phyloP scores from a whole-genome alignment of 2,113 vertebrate genomes.

The Nesoenas mayeri region DNA sequence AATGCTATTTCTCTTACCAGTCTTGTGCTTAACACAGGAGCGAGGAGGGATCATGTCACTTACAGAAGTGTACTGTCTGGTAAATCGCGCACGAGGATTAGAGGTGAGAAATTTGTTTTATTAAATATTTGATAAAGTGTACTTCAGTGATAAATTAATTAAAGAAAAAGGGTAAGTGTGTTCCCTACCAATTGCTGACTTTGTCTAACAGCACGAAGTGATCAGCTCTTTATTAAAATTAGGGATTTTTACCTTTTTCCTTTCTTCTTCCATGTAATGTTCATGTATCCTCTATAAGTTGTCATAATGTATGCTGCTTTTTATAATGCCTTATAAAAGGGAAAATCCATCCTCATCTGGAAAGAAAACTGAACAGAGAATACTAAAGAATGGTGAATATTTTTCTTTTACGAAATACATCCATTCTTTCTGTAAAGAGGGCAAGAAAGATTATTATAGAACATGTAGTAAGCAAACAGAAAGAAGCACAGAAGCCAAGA shows the following conservation, averaged over 20 bases:
- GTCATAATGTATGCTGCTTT: neutral
- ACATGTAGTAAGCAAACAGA: neutral
- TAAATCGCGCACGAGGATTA: slow-evolving; percentile 94
- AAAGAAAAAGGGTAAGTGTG: neutral
- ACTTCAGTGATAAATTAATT: neutral
- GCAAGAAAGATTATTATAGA: neutral
- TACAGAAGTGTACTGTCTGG: slow-evolving; percentile 95
- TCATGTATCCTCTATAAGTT: neutral
- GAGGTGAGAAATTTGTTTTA: slow-evolving; percentile 79
- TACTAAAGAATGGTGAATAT: neutral
- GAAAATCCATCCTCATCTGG: neutral
- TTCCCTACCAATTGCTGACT: neutral
- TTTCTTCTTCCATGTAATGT: neutral
- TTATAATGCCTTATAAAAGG: neutral
- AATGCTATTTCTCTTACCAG: neutral
- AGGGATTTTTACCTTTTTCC: neutral
- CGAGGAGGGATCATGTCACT: slow-evolving; percentile 97
- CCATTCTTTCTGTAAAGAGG: neutral
- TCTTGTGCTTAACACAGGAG: slow-evolving; percentile 78
- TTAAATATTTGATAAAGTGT: neutral
- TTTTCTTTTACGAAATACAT: neutral
- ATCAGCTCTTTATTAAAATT: neutral
- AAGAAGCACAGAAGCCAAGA: neutral
- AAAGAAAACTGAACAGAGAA: neutral
- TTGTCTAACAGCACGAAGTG: neutral